phyloP scores from a whole-genome alignment of 2,888 invertebrate genomes.

The Diabrotica balteata region DNA sequence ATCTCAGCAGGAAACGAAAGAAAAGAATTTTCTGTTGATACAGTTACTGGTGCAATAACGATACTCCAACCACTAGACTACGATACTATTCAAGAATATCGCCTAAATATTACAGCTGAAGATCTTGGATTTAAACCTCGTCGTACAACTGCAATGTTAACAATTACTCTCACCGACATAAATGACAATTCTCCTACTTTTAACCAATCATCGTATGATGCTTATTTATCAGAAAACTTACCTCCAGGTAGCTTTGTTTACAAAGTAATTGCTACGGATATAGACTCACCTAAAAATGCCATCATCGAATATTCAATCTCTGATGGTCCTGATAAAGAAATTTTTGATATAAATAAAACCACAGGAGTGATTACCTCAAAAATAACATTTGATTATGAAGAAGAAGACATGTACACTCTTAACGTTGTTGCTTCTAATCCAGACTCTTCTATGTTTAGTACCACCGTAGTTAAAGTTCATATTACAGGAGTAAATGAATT shows the following conservation, averaged over 20 bases:
- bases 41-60: slow-evolving; percentile 78
- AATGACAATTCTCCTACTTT: slow-evolving; percentile 93
- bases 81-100: slow-evolving; percentile 84
- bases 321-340: slow-evolving; percentile 75
- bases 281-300: slow-evolving; percentile 88
- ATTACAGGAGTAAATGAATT: slow-evolving; percentile 89
- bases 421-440: slow-evolving; percentile 87
- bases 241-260: slow-evolving; percentile 77
- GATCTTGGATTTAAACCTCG: slow-evolving; percentile 85
- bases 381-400: slow-evolving; percentile 87
- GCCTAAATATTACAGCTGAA: slow-evolving; percentile 84
- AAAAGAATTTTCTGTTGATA: slow-evolving; percentile 81
- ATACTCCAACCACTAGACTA: slow-evolving; percentile 85
- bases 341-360: slow-evolving; percentile 77
- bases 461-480: slow-evolving; percentile 75
- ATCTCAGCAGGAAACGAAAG: slow-evolving; percentile 85
- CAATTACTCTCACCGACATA: slow-evolving; percentile 88
- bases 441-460: slow-evolving; percentile 80
- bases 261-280: slow-evolving; percentile 79
- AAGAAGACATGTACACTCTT: slow-evolving; percentile 75
- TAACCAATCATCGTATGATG: slow-evolving; percentile 77
- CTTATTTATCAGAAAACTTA: slow-evolving; percentile 84
- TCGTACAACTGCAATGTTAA: slow-evolving; percentile 79
- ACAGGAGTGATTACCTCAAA: slow-evolving; percentile 80
- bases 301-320: slow-evolving; percentile 83